Base-by-base conservation (phyloP, 2,888 invertebrate genomes). In the Cetonia aurata region DNA sequence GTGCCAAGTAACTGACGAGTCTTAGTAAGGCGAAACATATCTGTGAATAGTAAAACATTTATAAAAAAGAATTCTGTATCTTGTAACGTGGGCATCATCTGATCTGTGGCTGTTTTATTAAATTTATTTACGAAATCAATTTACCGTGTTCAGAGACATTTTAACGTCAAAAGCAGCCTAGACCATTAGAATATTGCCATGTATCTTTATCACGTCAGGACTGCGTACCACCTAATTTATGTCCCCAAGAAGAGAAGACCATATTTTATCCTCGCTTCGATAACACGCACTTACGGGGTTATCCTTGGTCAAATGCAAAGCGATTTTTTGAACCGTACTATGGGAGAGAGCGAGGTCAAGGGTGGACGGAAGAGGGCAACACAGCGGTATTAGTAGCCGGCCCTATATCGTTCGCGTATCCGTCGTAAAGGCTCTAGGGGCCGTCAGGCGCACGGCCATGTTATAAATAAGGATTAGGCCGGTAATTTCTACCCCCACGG, bases 381-480 rank as follows among this genome's bases (percentile, higher is more conserved):
- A 60, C 10, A 13, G 44, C 44, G 42, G 44, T 50, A 19, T 6
- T 46, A 60, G 60, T 60, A 46, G 60, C 48, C 25, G 25, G 25
- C 4, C 60, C 31, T 60, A 46, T 60, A 31, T 60, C 48, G 33
- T 48, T n/a, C 6, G 44, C 17, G n/a, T 19, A 17, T 6, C 13
- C 13, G 33, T n/a, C 25, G 53, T n/a, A 71, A 71, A 67, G 68
- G 68, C 71, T 71, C 71, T 62, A 67, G 71, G 68, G 71, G 71
- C 78, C 79, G 81, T 80, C 82, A 81, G 77, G 78, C 80, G 80
- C 80, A 82, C 80, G 79, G 81, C 80, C 81, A 79, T 81, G 83
- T 82, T 83, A 85, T 85, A 85, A 85, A 85, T 85, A 85, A 85
- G 84, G 84, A 85, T 85, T 85, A 85, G 81, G 80, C 81, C 78